Evolutionary conservation across 2,113 vertebrate species (phyloP).

Genomic region (Labeo catla): DNA sequence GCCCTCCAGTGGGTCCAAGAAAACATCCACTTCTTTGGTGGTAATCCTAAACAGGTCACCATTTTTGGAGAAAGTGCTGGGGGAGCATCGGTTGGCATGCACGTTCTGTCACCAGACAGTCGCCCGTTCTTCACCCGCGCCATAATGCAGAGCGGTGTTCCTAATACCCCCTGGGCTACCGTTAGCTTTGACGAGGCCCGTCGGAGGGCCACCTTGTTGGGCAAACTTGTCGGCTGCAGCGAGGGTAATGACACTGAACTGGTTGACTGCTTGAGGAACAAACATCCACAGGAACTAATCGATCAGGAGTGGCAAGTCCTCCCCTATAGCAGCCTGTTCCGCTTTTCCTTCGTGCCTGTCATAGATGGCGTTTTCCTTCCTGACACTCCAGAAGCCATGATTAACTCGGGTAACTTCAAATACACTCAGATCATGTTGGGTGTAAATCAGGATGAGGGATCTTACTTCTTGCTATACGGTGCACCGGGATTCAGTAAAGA

Average conservation of each 20-base stretch:
- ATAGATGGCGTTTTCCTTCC: constrained; percentile 86
- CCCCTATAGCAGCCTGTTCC: constrained; percentile 80
- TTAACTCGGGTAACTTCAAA: constrained; percentile 81
- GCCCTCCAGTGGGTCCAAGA: constrained; percentile 87
- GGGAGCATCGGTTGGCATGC: constrained; percentile 84
- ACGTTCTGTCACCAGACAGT: constrained; percentile 84
- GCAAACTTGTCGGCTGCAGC: constrained; percentile 80
- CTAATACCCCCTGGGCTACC: constrained; percentile 88
- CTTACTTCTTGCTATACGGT: constrained; percentile 90
- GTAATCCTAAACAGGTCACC: constrained; percentile 85
- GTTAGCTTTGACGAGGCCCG: constrained; percentile 82
- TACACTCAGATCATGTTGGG: constrained; percentile 84
- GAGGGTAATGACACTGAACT: constrained; percentile 84
- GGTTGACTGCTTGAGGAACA: constrained; percentile 80
- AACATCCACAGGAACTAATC: constrained; percentile 80
- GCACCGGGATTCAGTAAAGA: constrained; percentile 93
- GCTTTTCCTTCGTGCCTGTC: constrained; percentile 90
- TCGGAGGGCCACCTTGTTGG: constrained; percentile 78
- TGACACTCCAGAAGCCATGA: constrained; percentile 83
- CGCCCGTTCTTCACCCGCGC: constrained; percentile 82
- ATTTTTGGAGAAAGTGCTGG: constrained; percentile 94
- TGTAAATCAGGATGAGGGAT: constrained; percentile 90
- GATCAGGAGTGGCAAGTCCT: constrained; percentile 84
- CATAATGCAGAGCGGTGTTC: constrained; percentile 87
- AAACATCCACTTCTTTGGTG: constrained; percentile 86